These are phyloP conservation scores for Phrynocephalus guinanensis DNA, from an alignment of 2,797 vertebrate genomes.

Conservation along the genomic window DNA sequence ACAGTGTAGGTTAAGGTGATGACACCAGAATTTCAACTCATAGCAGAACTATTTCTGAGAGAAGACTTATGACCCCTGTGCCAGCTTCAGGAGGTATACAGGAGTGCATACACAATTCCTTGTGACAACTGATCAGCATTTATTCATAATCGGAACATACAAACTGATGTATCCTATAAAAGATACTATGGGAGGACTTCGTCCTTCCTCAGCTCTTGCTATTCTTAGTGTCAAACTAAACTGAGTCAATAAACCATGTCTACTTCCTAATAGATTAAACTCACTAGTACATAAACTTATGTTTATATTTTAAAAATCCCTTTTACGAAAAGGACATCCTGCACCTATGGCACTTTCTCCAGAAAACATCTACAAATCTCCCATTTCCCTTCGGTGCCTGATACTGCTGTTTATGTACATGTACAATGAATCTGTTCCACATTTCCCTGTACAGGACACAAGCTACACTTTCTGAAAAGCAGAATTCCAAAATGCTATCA, in stretches of 20 bases:
- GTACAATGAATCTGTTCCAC: neutral
- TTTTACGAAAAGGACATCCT: neutral
- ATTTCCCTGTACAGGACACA: neutral
- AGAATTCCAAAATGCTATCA: neutral
- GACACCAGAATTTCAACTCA: too few relatives aligned
- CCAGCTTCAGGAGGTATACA: neutral
- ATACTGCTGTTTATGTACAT: neutral
- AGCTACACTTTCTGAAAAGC: neutral
- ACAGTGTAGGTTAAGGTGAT: neutral
- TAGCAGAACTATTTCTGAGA: neutral
- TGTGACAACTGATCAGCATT: neutral
- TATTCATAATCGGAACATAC: neutral
- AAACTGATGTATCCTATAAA: neutral
- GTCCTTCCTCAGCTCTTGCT: neutral
- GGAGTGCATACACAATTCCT: neutral
- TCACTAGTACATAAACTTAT: neutral
- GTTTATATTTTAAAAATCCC: neutral
- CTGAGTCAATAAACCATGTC: neutral
- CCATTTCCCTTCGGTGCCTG: neutral
- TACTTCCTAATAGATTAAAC: neutral
- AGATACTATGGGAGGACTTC: neutral
- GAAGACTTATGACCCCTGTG: too few relatives aligned
- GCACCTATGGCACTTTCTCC: neutral
- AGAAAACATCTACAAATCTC: neutral
- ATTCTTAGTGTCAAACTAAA: neutral